These are phyloP conservation scores for Anguilla megastoma DNA, from an alignment of 2,797 vertebrate species.

Conservation along the genomic window DNA sequence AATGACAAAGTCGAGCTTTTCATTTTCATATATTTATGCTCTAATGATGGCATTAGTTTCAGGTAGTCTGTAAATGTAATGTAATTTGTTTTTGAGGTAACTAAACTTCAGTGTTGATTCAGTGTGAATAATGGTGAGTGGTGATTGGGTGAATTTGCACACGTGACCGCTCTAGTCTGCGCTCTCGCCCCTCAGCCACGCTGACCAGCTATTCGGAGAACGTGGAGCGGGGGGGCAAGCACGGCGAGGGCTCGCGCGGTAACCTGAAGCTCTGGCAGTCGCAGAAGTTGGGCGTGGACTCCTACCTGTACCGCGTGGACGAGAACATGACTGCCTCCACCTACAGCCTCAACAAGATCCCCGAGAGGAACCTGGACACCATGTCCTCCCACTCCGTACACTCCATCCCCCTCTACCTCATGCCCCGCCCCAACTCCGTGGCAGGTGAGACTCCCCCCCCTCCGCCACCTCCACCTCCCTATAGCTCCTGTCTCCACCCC, in stretches of 20 bases:
- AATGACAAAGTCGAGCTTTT: background rate
- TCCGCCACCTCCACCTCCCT: slow-evolving; percentile 76
- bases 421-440: slow-evolving; percentile 94
- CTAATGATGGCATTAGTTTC: background rate
- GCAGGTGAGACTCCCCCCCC: slow-evolving; percentile 85
- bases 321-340: slow-evolving; percentile 98
- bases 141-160: background rate
- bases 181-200: slow-evolving; percentile 82
- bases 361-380: slow-evolving; percentile 88
- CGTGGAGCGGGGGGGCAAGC: slow-evolving; percentile 84
- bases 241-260: slow-evolving; percentile 85
- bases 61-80: background rate
- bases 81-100: background rate
- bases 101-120: background rate
- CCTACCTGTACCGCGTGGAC: slow-evolving; percentile 93
- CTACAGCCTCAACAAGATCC: slow-evolving; percentile 98
- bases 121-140: background rate
- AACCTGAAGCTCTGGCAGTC: slow-evolving; percentile 94
- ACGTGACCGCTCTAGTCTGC: slow-evolving; percentile 58
- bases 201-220: slow-evolving; percentile 97
- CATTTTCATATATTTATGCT: background rate
- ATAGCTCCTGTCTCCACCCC: slow-evolving; percentile 68
- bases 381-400: slow-evolving; percentile 89
- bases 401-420: slow-evolving; percentile 93
- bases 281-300: slow-evolving; percentile 95